Conservation (phyloP, 2,113 vertebrate genomes). For the Fregata magnificens region DNA sequence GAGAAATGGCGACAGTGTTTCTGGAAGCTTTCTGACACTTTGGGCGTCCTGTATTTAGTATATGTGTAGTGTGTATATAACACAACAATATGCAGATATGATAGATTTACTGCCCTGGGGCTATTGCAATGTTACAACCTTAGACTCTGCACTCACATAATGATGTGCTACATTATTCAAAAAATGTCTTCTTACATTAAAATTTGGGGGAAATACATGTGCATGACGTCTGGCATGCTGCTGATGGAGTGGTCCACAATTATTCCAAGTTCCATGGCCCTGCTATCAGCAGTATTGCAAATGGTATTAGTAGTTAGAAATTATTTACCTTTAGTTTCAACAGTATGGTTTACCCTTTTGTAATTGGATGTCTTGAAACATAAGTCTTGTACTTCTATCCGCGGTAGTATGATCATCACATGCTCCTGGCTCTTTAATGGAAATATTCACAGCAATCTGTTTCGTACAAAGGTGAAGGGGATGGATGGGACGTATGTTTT, state of each 20-base stretch:
- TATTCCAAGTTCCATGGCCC: not conserved
- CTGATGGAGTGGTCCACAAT: not conserved
- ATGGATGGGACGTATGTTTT: accelerated
- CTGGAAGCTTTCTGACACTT: not conserved
- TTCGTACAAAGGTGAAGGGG: not conserved
- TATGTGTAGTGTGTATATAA: not conserved
- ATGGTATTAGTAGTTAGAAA: not conserved
- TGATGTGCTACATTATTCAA: not conserved
- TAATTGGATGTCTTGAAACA: not conserved
- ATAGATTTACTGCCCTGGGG: not conserved
- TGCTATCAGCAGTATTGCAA: not conserved
- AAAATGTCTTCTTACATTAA: not conserved
- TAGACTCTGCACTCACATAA: not conserved
- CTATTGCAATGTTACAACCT: accelerated
- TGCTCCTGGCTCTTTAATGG: not conserved
- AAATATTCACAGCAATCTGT: not conserved
- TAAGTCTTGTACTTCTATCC: not conserved
- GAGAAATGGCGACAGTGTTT: not conserved
- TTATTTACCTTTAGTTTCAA: not conserved
- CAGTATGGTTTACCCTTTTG: not conserved
- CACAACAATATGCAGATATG: not conserved
- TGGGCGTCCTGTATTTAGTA: not conserved
- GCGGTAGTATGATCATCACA: not conserved
- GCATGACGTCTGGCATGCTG: not conserved
- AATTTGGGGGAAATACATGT: not conserved